Conservation (phyloP, 2,113 vertebrate genomes). For the Solea solea region DNA sequence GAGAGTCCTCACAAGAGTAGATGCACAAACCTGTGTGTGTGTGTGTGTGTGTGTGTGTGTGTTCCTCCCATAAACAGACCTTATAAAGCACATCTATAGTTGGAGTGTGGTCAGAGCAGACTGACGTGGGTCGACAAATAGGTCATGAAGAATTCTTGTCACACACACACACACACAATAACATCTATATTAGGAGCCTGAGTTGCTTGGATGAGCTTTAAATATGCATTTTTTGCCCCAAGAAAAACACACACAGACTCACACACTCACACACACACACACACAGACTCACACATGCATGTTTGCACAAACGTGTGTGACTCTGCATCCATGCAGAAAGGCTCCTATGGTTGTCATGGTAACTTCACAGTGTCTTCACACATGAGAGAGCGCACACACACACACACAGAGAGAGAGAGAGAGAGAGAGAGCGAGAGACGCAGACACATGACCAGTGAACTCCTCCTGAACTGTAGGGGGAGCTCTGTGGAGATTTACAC, state of each 20-base stretch:
- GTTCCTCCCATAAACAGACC: slow-evolving; percentile 17
- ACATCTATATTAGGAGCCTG: slow-evolving; percentile 48
- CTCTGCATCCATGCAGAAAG: slow-evolving; percentile 45
- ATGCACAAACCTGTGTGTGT: background rate
- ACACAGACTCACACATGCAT: slow-evolving; percentile 7
- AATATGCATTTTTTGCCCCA: slow-evolving; percentile 28
- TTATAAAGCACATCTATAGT: slow-evolving; percentile 33
- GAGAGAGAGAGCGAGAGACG: too few relatives aligned
- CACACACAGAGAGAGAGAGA: too few relatives aligned
- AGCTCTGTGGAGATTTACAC: too few relatives aligned
- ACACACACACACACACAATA: slow-evolving; percentile 19
- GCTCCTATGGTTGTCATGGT: slow-evolving; percentile 25
- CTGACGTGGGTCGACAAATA: slow-evolving; percentile 52
- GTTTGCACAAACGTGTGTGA: slow-evolving; percentile 19
- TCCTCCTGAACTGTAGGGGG: too few relatives aligned
- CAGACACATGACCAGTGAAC: too few relatives aligned
- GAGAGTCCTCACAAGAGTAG: too few relatives aligned
- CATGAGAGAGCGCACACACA: too few relatives aligned
- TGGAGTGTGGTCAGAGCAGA: slow-evolving; percentile 29
- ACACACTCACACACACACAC: background rate
- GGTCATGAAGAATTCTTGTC: slow-evolving; percentile 51
- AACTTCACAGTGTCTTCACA: background rate
- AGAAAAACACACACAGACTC: slow-evolving; percentile 10
- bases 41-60: slow-evolving; percentile 19
- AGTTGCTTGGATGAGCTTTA: slow-evolving; percentile 20